Evolutionary conservation across 1,140 invertebrate species (phyloP).

Genomic region (Microvelia longipes): DNA sequence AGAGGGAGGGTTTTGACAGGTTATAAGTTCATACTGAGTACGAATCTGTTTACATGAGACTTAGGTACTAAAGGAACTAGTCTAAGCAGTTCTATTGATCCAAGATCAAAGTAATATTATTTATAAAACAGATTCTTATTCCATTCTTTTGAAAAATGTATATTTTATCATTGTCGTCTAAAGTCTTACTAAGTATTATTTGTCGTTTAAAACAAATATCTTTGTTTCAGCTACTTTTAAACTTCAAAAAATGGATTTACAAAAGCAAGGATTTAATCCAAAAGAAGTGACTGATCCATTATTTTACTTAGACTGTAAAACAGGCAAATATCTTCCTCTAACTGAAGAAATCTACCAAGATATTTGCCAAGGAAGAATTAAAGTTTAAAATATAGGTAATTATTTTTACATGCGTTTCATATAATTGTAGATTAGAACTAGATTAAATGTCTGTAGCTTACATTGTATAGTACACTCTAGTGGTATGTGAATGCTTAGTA

Average conservation of each 20-base stretch:
- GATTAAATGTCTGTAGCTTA: no score
- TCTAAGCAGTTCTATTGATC: not conserved
- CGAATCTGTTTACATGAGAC: no score
- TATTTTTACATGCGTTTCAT: no score
- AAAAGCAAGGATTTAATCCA: constrained; percentile 1
- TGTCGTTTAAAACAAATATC: no score
- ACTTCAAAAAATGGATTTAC: not conserved
- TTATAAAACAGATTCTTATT: not conserved
- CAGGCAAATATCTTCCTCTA: not conserved
- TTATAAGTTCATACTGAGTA: no score
- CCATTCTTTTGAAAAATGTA: not conserved
- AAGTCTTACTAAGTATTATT: no score
- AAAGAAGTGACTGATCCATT: not conserved
- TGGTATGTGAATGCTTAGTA: no score
- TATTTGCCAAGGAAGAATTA: not conserved
- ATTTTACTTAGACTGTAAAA: not conserved
- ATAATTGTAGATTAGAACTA: no score
- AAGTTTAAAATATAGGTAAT: no score
- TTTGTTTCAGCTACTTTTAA: not conserved
- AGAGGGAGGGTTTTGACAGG: no score
- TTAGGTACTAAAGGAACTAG: no score
- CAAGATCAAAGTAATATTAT: not conserved
- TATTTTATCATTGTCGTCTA: not conserved
- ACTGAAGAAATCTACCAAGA: not conserved
- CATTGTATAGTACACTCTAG: no score